Base-by-base conservation (phyloP, 2,797 vertebrate genomes). In the Hoplostethus mediterraneus region DNA sequence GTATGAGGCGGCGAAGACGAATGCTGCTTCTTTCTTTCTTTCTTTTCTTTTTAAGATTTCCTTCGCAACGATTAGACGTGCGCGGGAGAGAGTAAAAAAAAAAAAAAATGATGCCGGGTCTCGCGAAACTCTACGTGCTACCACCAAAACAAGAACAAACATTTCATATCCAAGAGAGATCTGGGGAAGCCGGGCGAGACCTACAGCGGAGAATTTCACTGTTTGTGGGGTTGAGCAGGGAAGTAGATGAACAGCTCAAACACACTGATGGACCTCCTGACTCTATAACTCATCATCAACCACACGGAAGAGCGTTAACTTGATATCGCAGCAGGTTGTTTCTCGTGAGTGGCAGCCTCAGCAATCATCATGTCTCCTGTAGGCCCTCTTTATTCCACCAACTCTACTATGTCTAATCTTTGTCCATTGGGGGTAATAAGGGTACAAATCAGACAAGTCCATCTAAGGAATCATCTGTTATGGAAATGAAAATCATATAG, bases 31-130 rank as follows among this genome's bases (percentile, higher is more conserved):
- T 86, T 56, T 21, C 21, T 21, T 60, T 71, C 21, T 86, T 56
- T 21, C 21, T 21, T 21, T 21, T 21, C 21, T 21, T 21, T 21
- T 21, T 21, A 21, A 21, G 21, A 72, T 84, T 84, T 78, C 58
- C 76, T 79, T 73, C 3, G 30, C 63, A 68, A 81, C 90, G 88
- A 92, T 88, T 75, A 85, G 77, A 90, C 80, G 56, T 68, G 25
- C 65, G 55, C 21, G 30, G 68, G 21, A 21, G 21, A 21, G 21
- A 21, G 21, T 21, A 21, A 21, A 21, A 21, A 87, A 40, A 81
- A 21, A 21, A 21, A 21, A 87, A 40, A 81, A 65, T 40, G 76
- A 55, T 66, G 83, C 71, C 83, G 78, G 80, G 66, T 71, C 74
- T 71, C 75, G 59, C 30, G 21, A 12, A 58, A 74, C 73, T 83